Percentiles rank a stretch among this genome's conserved stretches.
Conservation (phyloP, 2,113 vertebrate species). For the Apus apus region DNA sequence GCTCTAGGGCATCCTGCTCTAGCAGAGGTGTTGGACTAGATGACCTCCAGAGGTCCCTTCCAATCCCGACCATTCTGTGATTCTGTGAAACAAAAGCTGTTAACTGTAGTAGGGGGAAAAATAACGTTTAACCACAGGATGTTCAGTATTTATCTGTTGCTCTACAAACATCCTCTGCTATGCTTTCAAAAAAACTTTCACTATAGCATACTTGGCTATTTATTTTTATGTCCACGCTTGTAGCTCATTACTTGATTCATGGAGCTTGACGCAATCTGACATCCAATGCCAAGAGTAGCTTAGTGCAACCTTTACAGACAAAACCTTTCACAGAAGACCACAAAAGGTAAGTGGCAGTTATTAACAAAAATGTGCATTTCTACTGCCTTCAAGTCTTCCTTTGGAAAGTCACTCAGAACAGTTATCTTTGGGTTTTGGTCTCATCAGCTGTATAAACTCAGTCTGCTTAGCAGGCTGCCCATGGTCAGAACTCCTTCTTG, state of each 20-base stretch:
- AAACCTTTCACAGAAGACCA: background rate
- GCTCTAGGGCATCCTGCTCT: too few species aligned
- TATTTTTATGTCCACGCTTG: background rate
- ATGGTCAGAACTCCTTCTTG: background rate
- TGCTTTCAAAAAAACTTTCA: background rate
- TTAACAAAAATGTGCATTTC: background rate
- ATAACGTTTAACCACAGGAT: constrained; percentile 4
- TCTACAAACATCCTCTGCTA: constrained; percentile 6
- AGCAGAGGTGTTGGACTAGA: too few species aligned
- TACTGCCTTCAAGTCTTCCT: background rate
- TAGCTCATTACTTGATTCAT: background rate
- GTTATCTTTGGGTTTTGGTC: background rate
- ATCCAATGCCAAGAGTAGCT: background rate
- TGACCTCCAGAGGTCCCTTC: too few species aligned
- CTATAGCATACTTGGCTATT: background rate
- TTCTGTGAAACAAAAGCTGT: background rate
- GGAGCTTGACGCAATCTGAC: background rate
- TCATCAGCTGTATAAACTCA: background rate
- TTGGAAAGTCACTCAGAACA: background rate
- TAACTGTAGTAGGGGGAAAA: background rate
- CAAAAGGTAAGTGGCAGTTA: background rate
- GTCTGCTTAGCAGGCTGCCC: background rate
- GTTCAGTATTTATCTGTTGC: background rate
- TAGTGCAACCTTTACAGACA: background rate
- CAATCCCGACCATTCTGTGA: too few species aligned